Evolutionary conservation across 64 coral and sea anemone species (phyloP).

Genomic region (Hydrozoanthus tunicans): DNA sequence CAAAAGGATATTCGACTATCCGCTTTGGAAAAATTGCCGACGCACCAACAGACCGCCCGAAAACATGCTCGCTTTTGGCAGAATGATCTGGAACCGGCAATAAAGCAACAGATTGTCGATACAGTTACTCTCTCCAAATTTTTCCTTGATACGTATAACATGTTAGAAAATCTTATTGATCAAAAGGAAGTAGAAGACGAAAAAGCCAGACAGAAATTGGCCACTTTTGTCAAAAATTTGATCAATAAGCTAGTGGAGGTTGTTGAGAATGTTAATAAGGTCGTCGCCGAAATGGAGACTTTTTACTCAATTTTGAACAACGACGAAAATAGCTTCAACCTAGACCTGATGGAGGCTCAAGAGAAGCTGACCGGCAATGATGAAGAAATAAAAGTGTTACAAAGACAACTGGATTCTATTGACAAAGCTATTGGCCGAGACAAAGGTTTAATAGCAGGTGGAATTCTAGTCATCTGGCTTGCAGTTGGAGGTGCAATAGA

Average conservation of each 20-base stretch:
- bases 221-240: not conserved
- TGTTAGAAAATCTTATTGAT: slow-evolving; percentile 34
- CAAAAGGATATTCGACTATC: slow-evolving; percentile 62
- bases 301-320: slow-evolving; percentile 29
- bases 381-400: slow-evolving; percentile 54
- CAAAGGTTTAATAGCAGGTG: slow-evolving; percentile 62
- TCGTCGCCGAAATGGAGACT: not conserved
- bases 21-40: slow-evolving; percentile 47
- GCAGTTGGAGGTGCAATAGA: slow-evolving; percentile 63
- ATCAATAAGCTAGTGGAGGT: not conserved
- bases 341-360: slow-evolving; percentile 54
- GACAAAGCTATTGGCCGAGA: slow-evolving; percentile 75
- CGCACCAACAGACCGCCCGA: slow-evolving; percentile 53
- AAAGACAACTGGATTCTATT: slow-evolving; percentile 57
- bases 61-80: slow-evolving; percentile 68
- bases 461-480: slow-evolving; percentile 47
- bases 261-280: not conserved
- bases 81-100: slow-evolving; percentile 37
- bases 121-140: slow-evolving; percentile 44
- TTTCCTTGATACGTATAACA: slow-evolving; percentile 39
- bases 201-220: slow-evolving; percentile 52
- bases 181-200: slow-evolving; percentile 39
- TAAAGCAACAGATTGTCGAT: slow-evolving; percentile 25
- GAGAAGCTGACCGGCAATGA: slow-evolving; percentile 44
- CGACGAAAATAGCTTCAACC: slow-evolving; percentile 65